Base-by-base conservation (phyloP, 1,140 invertebrate species). In the Pygmarrhopalites habei region DNA sequence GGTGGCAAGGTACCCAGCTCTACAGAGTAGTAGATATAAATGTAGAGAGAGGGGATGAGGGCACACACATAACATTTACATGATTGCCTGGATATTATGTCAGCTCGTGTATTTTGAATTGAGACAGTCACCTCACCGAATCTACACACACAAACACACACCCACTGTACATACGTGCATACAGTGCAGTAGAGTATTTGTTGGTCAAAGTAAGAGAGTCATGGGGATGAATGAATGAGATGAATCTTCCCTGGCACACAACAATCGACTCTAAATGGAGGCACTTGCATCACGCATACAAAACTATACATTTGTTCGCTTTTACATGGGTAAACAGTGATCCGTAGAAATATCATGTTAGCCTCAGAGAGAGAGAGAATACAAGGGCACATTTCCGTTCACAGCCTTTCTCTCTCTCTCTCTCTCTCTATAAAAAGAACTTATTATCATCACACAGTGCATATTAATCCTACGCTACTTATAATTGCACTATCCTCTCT, bases 241-340 rank as follows among this genome's bases (percentile, higher is more conserved):
- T 47, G 23, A n/a, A 25, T 21, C 44, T 47, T 25, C 10, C 5
- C 10, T 12, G n/a, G 4, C 5, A 5, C 23, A 5, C 23, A 12
- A 47, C 44, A 47, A 47, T 47, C n/a, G 4, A n/a, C 23, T 25
- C 5, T 47, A 47, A 47, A 47, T 19, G 44, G 44, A 47, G 44
- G 19, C 44, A 47, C 44, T 47, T 47, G 44, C 44, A 5, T 47
- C 23, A 47, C 19, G n/a, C 44, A 47, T 21, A 10, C 7, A 25
- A 25, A 10, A 25, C 17, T n/a, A 21, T 47, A 25, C 23, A 47
- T 25, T 21, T 25, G 23, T 19, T 21, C 39, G 39, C 39, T 21
- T 47, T 47, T 25, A 47, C 44, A 47, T 47, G 44, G 7, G 23
- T 25, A 47, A n/a, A 47, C 44, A 47, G n/a, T 21, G 4, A 47